Conservation (phyloP, 1,140 invertebrate species). For the Eriocheir sinensis region DNA sequence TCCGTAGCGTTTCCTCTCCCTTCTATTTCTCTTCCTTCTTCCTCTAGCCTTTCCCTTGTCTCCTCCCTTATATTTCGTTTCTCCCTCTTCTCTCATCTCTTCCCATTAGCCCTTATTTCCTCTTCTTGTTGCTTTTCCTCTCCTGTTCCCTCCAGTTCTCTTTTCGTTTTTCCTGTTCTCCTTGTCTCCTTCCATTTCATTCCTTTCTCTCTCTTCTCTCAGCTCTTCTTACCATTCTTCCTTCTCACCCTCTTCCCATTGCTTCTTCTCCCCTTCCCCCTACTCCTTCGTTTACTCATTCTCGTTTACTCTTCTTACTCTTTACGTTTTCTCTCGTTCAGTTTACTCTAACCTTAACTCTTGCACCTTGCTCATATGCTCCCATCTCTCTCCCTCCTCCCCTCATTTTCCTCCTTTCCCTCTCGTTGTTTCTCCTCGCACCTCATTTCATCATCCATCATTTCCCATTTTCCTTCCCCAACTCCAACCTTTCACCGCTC, state of each 20-base stretch:
- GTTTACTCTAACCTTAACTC: not conserved
- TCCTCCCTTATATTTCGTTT: too few relatives aligned
- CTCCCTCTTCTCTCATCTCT: too few relatives aligned
- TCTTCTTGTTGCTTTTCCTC: constrained; percentile 29
- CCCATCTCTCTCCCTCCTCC: not conserved
- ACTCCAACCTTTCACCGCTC: not conserved
- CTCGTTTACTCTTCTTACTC: not conserved
- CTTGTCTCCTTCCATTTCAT: constrained; percentile 44
- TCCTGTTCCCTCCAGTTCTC: constrained; percentile 40
- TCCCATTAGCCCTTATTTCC: not conserved
- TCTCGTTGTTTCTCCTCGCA: not conserved
- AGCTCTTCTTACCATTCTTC: not conserved
- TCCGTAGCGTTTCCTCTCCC: not conserved
- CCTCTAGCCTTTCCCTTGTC: not conserved
- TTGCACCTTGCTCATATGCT: not conserved
- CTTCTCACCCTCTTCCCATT: not conserved
- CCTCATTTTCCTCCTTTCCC: not conserved
- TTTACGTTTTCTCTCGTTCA: not conserved
- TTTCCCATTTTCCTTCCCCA: too few relatives aligned
- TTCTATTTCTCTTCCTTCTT: not conserved
- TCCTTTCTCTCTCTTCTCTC: constrained; percentile 25
- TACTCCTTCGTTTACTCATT: not conserved
- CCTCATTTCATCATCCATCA: not conserved
- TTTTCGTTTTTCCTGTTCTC: constrained; percentile 5
- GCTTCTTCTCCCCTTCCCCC: not conserved